Evolutionary conservation across 2,113 vertebrate genomes (phyloP).

Genomic region (Donacobius atricapilla): DNA sequence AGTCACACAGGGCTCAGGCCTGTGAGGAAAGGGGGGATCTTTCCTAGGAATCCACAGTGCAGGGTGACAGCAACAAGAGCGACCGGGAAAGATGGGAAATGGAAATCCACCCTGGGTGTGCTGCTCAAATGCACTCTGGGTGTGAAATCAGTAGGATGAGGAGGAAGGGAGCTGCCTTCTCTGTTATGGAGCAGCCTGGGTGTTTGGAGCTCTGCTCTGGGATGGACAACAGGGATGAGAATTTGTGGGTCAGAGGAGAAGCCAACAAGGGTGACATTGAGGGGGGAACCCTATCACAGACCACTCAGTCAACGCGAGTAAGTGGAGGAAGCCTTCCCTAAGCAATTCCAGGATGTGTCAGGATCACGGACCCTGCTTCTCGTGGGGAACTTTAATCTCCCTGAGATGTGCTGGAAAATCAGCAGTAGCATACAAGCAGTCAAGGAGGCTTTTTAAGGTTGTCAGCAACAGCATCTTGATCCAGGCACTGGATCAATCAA

Average conservation of each 20-base stretch:
- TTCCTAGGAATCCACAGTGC: neutral
- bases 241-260: neutral
- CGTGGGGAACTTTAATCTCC: neutral
- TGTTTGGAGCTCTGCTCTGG: neutral
- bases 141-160: neutral
- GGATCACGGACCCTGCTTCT: neutral
- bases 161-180: neutral
- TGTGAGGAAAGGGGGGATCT: neutral
- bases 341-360: neutral
- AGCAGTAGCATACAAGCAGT: neutral
- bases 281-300: neutral
- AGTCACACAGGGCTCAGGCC: neutral
- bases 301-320: accelerated
- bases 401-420: neutral
- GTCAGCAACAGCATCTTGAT: neutral
- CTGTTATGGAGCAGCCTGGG: neutral
- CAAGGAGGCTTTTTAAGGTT: neutral
- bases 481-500: neutral
- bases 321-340: neutral
- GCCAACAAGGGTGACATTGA: neutral
- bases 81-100: neutral
- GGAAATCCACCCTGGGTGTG: neutral
- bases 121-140: accelerated
- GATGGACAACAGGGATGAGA: neutral
- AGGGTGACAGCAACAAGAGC: neutral